Evolutionary conservation across 2,888 invertebrate species (phyloP).

Genomic region (Uloborus plumipes): DNA sequence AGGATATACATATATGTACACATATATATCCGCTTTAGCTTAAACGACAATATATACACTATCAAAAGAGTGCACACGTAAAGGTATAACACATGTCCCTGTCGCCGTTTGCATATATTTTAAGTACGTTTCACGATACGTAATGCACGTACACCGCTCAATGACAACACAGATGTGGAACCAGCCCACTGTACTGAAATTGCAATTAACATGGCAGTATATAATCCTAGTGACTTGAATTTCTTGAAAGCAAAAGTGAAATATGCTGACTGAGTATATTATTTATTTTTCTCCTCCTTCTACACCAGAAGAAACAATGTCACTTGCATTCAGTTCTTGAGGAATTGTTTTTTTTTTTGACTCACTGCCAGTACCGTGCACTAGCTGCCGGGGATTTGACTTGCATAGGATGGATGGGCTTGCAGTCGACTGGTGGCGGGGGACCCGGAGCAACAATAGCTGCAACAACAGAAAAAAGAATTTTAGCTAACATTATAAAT

Average conservation of each 20-base stretch:
- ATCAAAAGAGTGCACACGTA: too few species aligned
- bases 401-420: conserved; percentile 51
- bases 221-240: too few species aligned
- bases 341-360: not conserved
- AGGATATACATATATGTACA: conserved; percentile 19
- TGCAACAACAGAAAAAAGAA: conserved; percentile 14
- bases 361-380: conserved; percentile 38
- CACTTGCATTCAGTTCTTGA: too few species aligned
- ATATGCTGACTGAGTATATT: too few species aligned
- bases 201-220: not conserved
- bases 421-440: conserved; percentile 44
- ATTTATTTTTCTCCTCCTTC: too few species aligned
- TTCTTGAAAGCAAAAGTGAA: too few species aligned
- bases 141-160: not conserved
- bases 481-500: not conserved
- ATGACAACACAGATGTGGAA: conserved; percentile 15
- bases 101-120: too few species aligned
- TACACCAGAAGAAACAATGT: too few species aligned
- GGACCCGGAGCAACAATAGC: conserved; percentile 38
- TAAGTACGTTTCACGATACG: too few species aligned
- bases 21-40: not conserved
- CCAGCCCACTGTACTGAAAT: conserved; percentile 31
- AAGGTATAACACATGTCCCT: too few species aligned
- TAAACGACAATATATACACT: not conserved
- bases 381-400: conserved; percentile 37